Percentiles rank a stretch among this genome's conserved stretches.
Conservation (phyloP, 2,888 invertebrate genomes). For the Coenonympha glycerion region DNA sequence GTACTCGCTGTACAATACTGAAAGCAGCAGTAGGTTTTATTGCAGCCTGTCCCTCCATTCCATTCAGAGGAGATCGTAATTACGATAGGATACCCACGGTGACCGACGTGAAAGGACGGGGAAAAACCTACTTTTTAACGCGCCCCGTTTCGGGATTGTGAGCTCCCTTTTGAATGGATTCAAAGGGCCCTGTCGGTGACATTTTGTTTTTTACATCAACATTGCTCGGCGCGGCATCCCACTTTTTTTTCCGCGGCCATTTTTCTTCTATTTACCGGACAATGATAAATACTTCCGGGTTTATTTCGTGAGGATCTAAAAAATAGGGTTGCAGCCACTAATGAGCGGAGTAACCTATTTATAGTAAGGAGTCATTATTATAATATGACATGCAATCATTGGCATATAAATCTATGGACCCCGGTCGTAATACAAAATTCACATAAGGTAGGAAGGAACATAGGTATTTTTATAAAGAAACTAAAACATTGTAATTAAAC, state of each 20-base stretch:
- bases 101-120: constrained; percentile 29
- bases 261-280: not conserved
- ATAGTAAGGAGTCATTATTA: no score
- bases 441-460: no score
- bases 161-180: constrained; percentile 13
- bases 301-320: no score
- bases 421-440: no score
- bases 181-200: constrained; percentile 19
- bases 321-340: no score
- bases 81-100: constrained; percentile 28
- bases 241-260: not conserved
- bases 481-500: no score
- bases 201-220: constrained; percentile 12
- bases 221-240: not conserved
- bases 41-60: constrained; percentile 15
- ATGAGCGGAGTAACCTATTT: no score
- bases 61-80: constrained; percentile 30
- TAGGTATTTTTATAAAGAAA: no score
- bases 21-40: not conserved
- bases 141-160: constrained; percentile 12
- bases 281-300: no score
- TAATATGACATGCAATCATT: no score
- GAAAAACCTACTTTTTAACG: constrained; percentile 21
- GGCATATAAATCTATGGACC: no score
- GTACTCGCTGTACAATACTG: not conserved